Evolutionary conservation across 2,888 invertebrate species (phyloP), one percentile per base, ranked within the genome.

Genomic region (Epsilonema sp.): DNA sequence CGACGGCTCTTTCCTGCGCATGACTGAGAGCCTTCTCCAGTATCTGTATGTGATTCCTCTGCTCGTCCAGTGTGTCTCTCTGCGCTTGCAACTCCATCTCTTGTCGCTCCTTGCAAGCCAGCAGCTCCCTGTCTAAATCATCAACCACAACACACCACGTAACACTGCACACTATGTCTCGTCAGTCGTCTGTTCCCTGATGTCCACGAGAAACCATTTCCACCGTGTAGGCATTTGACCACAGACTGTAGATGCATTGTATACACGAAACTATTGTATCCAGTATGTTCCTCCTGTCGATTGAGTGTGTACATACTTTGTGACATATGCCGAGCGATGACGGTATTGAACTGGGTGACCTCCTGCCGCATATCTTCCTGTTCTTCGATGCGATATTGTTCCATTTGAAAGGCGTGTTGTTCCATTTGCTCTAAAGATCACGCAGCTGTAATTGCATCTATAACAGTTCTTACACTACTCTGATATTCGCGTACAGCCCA

Each of bases 61-160:
- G 87, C 62, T 89, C 87, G 64, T 85, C 82, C 51, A 87, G 68
- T 16, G 86, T 86, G 19, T 82, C 82, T 56, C 82, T 73, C 65
- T 86, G 85, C 1, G 86, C 84, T 19, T 81, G 78, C 61, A 87
- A 73, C 69, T 90, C 87, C 52, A 86, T 81, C 68, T 86, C 85
- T 63, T 87, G 83, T 37, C 85, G 73, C 65, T 89, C 87, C 66
- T 84, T 85, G n/a, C 79, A 78, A 47, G 81, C 81, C 46, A 78
- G 76, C 58, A 86, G 71, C 70, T 86, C 85, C 68, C 84, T 85
- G 64, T 84, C 87, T 86, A 57, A 37, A 55, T 8, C 31, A 11
- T 31, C 8, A 16, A 11, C 16, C 16, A 16, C 8, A 11, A 11
- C 8, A 31, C 31, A 31, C 16, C 31, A 31, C 8, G n/a, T n/a